Evolutionary conservation across 2,888 invertebrate species (phyloP), one percentile per base, ranked within the genome.

Genomic region (Sphaerophoria rueppellii): DNA sequence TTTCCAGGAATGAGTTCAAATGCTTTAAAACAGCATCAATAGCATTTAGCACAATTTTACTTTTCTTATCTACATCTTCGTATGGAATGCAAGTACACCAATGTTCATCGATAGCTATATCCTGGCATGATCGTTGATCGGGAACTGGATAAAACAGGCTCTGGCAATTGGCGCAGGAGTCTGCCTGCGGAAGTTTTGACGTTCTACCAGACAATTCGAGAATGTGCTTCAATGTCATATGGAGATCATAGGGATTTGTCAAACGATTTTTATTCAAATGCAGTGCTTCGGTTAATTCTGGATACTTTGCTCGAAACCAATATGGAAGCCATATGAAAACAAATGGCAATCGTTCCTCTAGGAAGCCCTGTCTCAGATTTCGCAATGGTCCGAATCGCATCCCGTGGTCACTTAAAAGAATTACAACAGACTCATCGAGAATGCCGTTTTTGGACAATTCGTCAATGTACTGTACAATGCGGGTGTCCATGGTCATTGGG

Each of bases 351-450:
- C 96, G 93, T 88, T 96, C 95, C 88, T 96, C 96, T 81, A 96
- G 94, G 93, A 95, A 96, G 0, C 96, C 95, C 61, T 95, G 93
- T 69, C 94, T 92, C 4, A 95, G 93, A 40, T 93, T 92, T 3
- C 96, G 93, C 58, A 95, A 92, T 14, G 93, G 92, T 0, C 96
- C 96, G 90, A 95, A 96, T 12, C 96, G 93, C 89, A 95, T 93
- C 0, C 97, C 96, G 88, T 96, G 96, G 89, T 96, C 96, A 88
- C 96, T 96, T 71, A 96, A 92, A 87, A 96, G 94, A 58, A 96
- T 91, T 0, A 96, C 90, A 86, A 96, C 94, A 0, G 95, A 94
- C 55, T 94, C 94, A 48, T 95, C 93, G 52, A 95, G 88, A 7
- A 94, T 92, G 0, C 94, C 94, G 0, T 92, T 93, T 12, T 91